A percentile compares a stretch with the other conserved stretches of the same genome.
These are phyloP conservation scores for Aldabrachelys gigantea DNA, from an alignment of 2,113 vertebrate genomes.

Conservation along the genomic window DNA sequence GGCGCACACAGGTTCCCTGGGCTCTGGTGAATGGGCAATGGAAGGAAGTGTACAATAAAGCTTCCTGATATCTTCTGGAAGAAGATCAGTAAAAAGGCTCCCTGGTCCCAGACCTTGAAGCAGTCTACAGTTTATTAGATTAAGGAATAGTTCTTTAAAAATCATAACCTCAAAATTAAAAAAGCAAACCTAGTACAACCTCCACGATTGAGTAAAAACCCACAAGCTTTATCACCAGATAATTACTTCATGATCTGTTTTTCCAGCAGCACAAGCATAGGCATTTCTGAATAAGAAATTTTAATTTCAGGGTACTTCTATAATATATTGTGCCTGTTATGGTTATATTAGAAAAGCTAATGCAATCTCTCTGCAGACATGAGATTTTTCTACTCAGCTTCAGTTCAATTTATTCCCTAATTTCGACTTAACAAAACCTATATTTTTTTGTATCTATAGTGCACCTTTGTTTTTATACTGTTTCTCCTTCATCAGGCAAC, in stretches of 20 bases:
- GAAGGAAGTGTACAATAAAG: neutral
- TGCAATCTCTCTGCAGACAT: neutral
- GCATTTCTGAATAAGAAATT: constrained; percentile 39
- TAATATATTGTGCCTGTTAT: constrained; percentile 23
- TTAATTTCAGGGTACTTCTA: constrained; percentile 38
- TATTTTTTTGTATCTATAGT: neutral
- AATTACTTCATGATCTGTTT: constrained; percentile 28
- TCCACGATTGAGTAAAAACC: constrained; percentile 19
- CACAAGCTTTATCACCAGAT: constrained; percentile 34
- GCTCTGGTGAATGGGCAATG: neutral
- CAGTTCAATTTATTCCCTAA: neutral
- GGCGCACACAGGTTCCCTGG: neutral
- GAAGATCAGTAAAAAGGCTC: neutral
- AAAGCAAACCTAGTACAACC: neutral
- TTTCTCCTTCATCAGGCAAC: neutral
- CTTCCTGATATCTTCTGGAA: neutral
- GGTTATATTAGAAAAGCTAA: neutral
- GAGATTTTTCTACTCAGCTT: neutral
- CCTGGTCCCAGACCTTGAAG: neutral
- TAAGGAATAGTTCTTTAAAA: neutral
- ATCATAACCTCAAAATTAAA: constrained; percentile 2
- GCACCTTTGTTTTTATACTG: neutral
- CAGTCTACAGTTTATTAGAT: neutral
- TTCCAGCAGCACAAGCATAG: neutral
- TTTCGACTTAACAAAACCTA: neutral